Base-by-base conservation (phyloP, 2,888 invertebrate genomes). In the Homarus gammarus region DNA sequence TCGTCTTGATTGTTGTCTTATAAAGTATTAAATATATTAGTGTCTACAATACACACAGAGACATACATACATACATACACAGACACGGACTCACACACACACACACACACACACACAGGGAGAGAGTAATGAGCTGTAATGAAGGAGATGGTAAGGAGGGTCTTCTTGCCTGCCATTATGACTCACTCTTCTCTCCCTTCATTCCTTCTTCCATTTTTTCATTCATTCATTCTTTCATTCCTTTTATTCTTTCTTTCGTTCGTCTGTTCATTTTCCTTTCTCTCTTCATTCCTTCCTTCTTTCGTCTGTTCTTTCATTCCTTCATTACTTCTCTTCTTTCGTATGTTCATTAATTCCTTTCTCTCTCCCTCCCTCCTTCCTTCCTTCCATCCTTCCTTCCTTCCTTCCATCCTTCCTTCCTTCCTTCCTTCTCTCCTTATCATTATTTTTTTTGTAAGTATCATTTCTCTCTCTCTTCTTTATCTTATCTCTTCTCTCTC, bases 61-160 rank as follows among this genome's bases (percentile, higher is more conserved):
- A n/a, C 44, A 12, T 12, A 27, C 33, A 12, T 12, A n/a, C 6
- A 0, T n/a, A 3, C 68, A 68, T 68, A 68, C 68, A 68, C 68
- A 68, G 68, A 68, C 68, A 68, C 68, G 68, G 68, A 68, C 68
- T 68, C 68, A 68, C 68, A 68, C 68, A 68, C 68, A 68, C 68
- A 68, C 68, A 68, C 68, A 68, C 68, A 68, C 68, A 68, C 68
- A 68, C 68, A n/a, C 68, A 68, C 68, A 68, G 5, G 31, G 5
- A 1, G 44, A 12, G 44, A 12, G 44, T 5, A 12, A 44, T 5
- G 44, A 12, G 44, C 44, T 12, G 44, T 6, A 1, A 49, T 49
- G 44, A 49, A n/a, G n/a, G n/a, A n/a, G n/a, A n/a, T n/a, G n/a
- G n/a, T n/a, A n/a, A n/a, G n/a, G n/a, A 49, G 44, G 44, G 12